Evolutionary conservation across 1,140 invertebrate species (phyloP).

Genomic region (Lepidotrigona ventralis): DNA sequence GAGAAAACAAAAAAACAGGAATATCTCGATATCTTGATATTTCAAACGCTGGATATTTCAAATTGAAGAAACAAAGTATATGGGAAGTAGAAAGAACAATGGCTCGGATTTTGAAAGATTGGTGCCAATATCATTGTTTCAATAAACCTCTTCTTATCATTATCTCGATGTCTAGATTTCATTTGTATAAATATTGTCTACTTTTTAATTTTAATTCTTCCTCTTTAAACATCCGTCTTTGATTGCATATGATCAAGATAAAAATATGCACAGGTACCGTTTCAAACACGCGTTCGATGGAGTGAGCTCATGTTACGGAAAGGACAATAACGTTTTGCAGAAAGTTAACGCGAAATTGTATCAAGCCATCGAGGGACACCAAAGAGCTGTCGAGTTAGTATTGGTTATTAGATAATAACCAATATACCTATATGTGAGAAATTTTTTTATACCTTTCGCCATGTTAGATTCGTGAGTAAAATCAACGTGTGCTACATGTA

Average conservation of each 20-base stretch:
- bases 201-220: too few species aligned
- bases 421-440: neutral
- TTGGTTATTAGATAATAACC: neutral
- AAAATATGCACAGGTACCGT: neutral
- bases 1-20: neutral
- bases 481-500: neutral
- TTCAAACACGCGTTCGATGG: conserved; percentile 7
- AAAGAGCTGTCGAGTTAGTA: conserved; percentile 1
- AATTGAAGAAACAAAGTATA: too few species aligned
- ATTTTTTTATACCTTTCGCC: neutral
- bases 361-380: neutral
- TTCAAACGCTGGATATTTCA: too few species aligned
- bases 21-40: too few species aligned
- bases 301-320: rapidly evolving
- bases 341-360: neutral
- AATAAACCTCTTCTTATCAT: neutral
- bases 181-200: neutral
- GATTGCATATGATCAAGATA: neutral
- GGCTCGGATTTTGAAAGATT: too few species aligned
- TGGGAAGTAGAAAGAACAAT: too few species aligned
- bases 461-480: neutral
- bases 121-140: neutral
- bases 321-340: neutral
- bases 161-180: neutral
- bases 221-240: neutral